phyloP scores from a whole-genome alignment of 2,888 invertebrate species.

The Eumerus sabulonum region DNA sequence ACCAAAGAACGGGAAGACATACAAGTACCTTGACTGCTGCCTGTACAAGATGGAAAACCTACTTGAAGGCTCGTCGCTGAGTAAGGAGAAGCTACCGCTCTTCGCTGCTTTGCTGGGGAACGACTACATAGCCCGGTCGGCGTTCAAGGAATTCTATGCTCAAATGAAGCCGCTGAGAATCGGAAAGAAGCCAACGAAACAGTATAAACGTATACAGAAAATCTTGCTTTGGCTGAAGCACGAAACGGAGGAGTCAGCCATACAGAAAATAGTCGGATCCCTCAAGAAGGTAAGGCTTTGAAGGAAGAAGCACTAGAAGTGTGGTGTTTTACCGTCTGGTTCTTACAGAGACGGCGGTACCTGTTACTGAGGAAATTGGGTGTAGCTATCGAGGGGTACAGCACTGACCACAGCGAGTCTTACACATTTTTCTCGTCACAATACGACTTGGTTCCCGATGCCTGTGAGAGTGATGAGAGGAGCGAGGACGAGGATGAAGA shows the following conservation, averaged over 20 bases:
- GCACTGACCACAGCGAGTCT: conserved; percentile 81
- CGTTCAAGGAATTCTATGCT: conserved; percentile 86
- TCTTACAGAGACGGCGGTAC: conserved; percentile 78
- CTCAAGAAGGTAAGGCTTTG: conserved; percentile 79
- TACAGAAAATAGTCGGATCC: conserved; percentile 83
- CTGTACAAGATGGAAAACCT: conserved; percentile 87
- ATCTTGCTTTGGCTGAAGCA: conserved; percentile 88
- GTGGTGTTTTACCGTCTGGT: neutral
- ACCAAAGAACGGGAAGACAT: conserved; percentile 69
- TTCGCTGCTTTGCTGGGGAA: conserved; percentile 92
- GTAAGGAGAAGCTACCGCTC: conserved; percentile 85
- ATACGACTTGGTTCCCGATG: conserved; percentile 69
- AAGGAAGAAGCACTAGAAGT: neutral
- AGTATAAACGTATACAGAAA: conserved; percentile 85
- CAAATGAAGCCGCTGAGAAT: conserved; percentile 80
- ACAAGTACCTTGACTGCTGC: conserved; percentile 82
- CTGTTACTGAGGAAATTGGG: conserved; percentile 82
- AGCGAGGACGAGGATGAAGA: conserved; percentile 70
- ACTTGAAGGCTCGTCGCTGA: conserved; percentile 82
- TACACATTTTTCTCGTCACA: conserved; percentile 81
- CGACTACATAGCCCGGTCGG: conserved; percentile 87
- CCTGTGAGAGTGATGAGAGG: conserved; percentile 64
- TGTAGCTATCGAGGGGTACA: conserved; percentile 84
- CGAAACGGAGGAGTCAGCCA: conserved; percentile 85
- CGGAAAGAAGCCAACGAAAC: conserved; percentile 79